A percentile compares a stretch with the other conserved stretches of the same genome.
These are phyloP conservation scores for Aquatica leii DNA, from an alignment of 2,888 invertebrate species.

Conservation along the genomic window DNA sequence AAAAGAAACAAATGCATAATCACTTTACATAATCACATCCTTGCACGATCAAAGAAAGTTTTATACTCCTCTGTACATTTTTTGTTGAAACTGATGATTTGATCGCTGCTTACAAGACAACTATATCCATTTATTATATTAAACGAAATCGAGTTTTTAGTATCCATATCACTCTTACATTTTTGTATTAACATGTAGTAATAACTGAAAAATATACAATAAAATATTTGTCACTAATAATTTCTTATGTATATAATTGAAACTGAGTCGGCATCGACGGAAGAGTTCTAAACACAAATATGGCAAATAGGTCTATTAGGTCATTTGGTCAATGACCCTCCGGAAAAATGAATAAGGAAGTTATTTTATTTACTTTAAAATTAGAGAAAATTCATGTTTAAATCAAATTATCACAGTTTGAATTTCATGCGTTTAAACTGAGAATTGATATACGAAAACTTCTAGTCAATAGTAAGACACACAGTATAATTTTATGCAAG, in stretches of 20 bases:
- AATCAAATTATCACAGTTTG: no score
- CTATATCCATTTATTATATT: conserved; percentile 20
- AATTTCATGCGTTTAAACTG: no score
- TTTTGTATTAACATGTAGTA: conserved; percentile 36
- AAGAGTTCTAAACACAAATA: no score
- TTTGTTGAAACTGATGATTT: conserved; percentile 6
- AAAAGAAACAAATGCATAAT: conserved; percentile 20
- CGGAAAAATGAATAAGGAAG: no score
- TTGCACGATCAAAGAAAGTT: conserved; percentile 16
- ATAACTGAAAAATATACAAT: conserved; percentile 23
- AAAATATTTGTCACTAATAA: conserved; percentile 9
- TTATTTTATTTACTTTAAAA: no score
- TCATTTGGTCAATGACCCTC: no score
- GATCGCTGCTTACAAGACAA: conserved; percentile 16
- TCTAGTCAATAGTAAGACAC: no score
- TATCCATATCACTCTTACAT: conserved; percentile 34
- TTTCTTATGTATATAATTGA: neutral
- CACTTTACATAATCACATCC: conserved; percentile 19
- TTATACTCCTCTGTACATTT: conserved; percentile 3
- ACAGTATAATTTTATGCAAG: no score
- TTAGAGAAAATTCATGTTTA: no score
- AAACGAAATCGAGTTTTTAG: conserved; percentile 21
- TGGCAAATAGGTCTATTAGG: no score
- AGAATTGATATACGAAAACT: no score
- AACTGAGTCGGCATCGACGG: no score